Evolutionary conservation across 2,797 vertebrate genomes (phyloP), one percentile per base, ranked within the genome.

Genomic region (Furcifer pardalis): DNA sequence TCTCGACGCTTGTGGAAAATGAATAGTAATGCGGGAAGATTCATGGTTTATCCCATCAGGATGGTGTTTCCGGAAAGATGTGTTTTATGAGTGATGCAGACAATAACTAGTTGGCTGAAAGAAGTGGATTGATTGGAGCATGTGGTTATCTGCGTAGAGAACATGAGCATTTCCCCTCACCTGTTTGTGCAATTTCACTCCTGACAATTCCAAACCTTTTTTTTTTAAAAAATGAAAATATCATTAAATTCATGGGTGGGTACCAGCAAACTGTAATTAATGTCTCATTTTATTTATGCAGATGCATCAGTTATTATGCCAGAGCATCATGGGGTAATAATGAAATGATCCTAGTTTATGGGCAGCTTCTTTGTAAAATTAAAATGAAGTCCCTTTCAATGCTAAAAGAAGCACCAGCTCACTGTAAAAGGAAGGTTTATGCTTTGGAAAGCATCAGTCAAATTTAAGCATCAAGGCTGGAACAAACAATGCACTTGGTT

Each of bases 21-120:
- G 92, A 94, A 94, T 92, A 92, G 92, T 92, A 94, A 93, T 91
- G 91, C 84, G n/a, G 83, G 0, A 85, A 92, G 92, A 95, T 84
- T 89, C 91, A 95, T 93, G 87, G 81, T 40, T 93, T 91, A 84
- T 93, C 94, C 92, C 92, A 92, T 91, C 5, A 9, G 3, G 32
- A 85, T 89, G 90, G 91, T 72, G 91, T 90, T 92, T 93, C 91
- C 89, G 83, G 81, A 88, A 88, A 17, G 17, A 85, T 78, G 88
- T 88, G 89, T 91, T 94, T 95, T 94, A 95, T 92, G 93, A 86
- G 86, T 0, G 1, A 91, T 91, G 89, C 75, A 94, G 93, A 91
- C 90, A 91, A 90, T 91, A 92, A 93, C 90, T 90, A 86, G 92
- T 91, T 90, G 90, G 91, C 90, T 94, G 92, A 91, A 93, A 85